Evolutionary conservation across 2,888 invertebrate genomes (phyloP).

Genomic region (Napeogenes inachia): DNA sequence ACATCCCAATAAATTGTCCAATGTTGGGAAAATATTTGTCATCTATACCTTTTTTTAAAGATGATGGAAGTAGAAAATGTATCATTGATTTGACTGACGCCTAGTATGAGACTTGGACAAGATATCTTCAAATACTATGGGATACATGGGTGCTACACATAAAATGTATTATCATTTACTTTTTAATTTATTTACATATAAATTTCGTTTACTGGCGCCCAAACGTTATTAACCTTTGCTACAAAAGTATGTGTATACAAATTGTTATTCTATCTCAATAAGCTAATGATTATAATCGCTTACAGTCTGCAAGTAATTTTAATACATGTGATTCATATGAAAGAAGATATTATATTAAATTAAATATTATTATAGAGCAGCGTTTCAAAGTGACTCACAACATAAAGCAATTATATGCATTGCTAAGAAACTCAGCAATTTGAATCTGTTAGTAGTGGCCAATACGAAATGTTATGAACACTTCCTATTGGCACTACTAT

Average conservation of each 20-base stretch:
- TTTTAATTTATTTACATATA: too few relatives aligned
- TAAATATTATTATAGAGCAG: not conserved
- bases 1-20: too few relatives aligned
- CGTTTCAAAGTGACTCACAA: conserved; percentile 11
- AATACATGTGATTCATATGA: not conserved
- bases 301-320: not conserved
- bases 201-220: conserved; percentile 9
- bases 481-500: not conserved
- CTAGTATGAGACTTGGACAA: too few relatives aligned
- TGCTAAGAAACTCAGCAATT: conserved; percentile 15
- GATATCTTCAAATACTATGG: too few relatives aligned
- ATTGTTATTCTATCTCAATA: not conserved
- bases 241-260: not conserved
- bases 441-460: conserved; percentile 12
- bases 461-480: conserved; percentile 2
- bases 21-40: too few relatives aligned
- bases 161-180: too few relatives aligned
- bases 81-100: too few relatives aligned
- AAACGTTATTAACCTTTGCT: conserved; percentile 10
- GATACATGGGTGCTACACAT: too few relatives aligned
- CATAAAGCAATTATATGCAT: conserved; percentile 20
- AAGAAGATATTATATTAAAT: not conserved
- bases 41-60: too few relatives aligned
- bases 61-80: too few relatives aligned
- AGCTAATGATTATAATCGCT: not conserved